Conservation (phyloP, 53 echinoderm and acorn worm genomes). For the Patiria pectinifera region DNA sequence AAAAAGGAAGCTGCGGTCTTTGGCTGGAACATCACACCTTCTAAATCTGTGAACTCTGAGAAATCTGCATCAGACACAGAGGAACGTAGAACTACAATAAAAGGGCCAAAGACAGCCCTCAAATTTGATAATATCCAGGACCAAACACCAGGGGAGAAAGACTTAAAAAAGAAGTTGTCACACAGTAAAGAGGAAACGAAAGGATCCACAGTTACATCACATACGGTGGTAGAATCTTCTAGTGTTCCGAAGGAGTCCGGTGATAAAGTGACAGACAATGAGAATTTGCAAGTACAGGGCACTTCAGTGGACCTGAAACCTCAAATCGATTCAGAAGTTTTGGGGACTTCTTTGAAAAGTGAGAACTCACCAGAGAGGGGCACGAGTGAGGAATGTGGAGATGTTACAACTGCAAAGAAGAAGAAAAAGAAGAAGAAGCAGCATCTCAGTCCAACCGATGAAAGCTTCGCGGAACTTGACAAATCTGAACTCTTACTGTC, state of each 20-base stretch:
- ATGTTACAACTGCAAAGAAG: not conserved
- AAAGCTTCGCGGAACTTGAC: slow-evolving; percentile 1
- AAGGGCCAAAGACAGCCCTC: slow-evolving; percentile 29
- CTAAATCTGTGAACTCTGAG: slow-evolving; percentile 44
- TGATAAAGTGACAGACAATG: not conserved
- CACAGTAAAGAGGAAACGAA: not conserved
- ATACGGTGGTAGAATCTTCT: not conserved
- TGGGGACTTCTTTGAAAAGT: not conserved
- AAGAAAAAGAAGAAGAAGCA: slow-evolving; percentile 47
- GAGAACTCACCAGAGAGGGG: slow-evolving; percentile 4
- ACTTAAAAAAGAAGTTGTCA: not conserved
- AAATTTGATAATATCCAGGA: not conserved
- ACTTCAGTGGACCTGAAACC: not conserved
- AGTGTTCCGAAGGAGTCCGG: not conserved
- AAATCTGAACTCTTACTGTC: slow-evolving; percentile 13
- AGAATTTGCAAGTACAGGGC: not conserved
- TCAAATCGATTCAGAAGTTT: not conserved
- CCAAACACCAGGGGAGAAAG: slow-evolving; percentile 1
- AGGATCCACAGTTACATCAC: not conserved
- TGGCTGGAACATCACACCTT: slow-evolving; percentile 76
- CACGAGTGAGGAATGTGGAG: not conserved
- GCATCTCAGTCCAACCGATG: not conserved
- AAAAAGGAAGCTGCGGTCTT: slow-evolving; percentile 75
- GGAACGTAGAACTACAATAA: slow-evolving; percentile 35
- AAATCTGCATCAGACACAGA: not conserved